Evolutionary conservation across 2,113 vertebrate species (phyloP).

Genomic region (Ranitomeya imitator): DNA sequence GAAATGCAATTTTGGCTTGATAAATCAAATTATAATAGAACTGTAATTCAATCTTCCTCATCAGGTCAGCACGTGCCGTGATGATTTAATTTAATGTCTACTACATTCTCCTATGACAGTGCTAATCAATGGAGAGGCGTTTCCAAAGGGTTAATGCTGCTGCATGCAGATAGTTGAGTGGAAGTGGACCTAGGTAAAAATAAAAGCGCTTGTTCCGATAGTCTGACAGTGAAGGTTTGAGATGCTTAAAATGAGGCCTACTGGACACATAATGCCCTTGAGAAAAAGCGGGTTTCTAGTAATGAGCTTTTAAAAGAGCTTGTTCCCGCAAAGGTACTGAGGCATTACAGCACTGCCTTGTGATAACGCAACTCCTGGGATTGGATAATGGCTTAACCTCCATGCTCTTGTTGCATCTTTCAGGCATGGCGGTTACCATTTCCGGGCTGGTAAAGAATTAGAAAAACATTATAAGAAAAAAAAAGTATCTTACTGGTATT

Average conservation of each 20-base stretch:
- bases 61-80: not conserved
- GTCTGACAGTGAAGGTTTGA: conserved; percentile 26
- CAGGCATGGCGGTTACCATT: conserved; percentile 26
- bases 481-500: conserved; percentile 9
- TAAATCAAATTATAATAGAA: not conserved
- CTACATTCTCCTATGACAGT: not conserved
- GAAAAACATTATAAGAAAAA: conserved; percentile 35
- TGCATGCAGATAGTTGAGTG: not conserved
- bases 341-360: conserved; percentile 46
- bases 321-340: conserved; percentile 56
- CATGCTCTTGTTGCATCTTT: conserved; percentile 37
- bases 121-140: not conserved
- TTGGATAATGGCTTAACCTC: conserved; percentile 53
- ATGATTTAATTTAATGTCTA: not conserved
- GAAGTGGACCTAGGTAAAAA: conserved; percentile 14
- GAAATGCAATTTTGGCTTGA: not conserved
- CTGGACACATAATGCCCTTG: conserved; percentile 49
- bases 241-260: conserved; percentile 48
- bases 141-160: conserved; percentile 29
- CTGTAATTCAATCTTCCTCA: not conserved
- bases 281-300: conserved; percentile 53
- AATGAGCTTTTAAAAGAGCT: conserved; percentile 54
- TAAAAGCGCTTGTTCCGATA: conserved; percentile 10
- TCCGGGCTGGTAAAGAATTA: conserved; percentile 33
- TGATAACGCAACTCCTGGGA: conserved; percentile 53